These are phyloP conservation scores for Myathropa florea DNA, from an alignment of 2,888 invertebrate species.

Conservation along the genomic window DNA sequence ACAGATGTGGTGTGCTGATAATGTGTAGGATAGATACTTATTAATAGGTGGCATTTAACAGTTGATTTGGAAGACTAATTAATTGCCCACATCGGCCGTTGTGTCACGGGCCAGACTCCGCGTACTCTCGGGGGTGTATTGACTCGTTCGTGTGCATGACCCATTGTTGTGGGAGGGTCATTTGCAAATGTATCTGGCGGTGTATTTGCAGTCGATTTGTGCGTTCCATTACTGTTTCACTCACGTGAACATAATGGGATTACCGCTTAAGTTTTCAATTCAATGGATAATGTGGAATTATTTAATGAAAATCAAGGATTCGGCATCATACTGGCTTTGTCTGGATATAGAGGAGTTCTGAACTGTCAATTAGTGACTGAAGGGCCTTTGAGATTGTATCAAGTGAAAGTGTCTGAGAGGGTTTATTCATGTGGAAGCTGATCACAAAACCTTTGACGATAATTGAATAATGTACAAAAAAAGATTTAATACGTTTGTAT, in stretches of 20 bases:
- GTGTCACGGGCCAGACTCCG: constrained; percentile 44
- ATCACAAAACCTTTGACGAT: too few relatives aligned
- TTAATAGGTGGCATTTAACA: constrained; percentile 47
- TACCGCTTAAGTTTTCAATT: constrained; percentile 13
- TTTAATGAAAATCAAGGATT: not conserved
- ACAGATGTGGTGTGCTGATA: constrained; percentile 7
- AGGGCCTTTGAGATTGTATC: not conserved
- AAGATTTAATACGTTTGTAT: too few relatives aligned
- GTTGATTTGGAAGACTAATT: constrained; percentile 47
- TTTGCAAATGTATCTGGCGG: not conserved
- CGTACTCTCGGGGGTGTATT: constrained; percentile 6
- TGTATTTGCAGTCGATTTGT: constrained; percentile 16
- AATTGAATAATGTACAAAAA: too few relatives aligned
- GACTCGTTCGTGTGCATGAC: constrained; percentile 3
- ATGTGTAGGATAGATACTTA: constrained; percentile 17
- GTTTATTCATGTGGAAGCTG: too few relatives aligned
- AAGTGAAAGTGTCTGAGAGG: too few relatives aligned
- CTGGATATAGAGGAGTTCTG: not conserved
- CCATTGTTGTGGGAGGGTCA: not conserved
- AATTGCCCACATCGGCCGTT: constrained; percentile 38
- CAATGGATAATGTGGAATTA: not conserved
- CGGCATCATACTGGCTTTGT: not conserved
- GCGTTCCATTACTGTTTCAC: constrained; percentile 22
- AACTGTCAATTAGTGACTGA: not conserved
- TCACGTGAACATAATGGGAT: constrained; percentile 20